These are phyloP conservation scores for Autographa gamma DNA, from an alignment of 2,888 invertebrate genomes.

Conservation along the genomic window DNA sequence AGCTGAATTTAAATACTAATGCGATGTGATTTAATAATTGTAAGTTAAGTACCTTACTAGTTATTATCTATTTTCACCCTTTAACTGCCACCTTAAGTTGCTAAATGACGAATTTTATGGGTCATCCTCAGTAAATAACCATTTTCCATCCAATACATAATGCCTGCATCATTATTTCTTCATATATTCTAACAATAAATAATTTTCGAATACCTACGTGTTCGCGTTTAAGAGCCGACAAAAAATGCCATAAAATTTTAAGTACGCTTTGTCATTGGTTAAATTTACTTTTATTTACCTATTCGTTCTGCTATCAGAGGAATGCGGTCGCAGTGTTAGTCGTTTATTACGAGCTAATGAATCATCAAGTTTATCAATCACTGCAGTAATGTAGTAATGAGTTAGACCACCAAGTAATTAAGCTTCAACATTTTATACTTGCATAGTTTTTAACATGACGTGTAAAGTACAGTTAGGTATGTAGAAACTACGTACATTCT, in stretches of 20 bases:
- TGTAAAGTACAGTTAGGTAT: background rate
- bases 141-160: background rate
- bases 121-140: background rate
- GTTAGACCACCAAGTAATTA: constrained; percentile 37
- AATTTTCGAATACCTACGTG: constrained; percentile 9
- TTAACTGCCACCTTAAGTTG: background rate
- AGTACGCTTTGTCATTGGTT: constrained; percentile 55
- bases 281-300: constrained; percentile 69
- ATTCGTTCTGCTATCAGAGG: constrained; percentile 78
- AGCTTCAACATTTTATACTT: constrained; percentile 12
- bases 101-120: background rate
- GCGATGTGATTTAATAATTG: background rate
- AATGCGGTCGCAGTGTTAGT: constrained; percentile 81
- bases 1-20: no score
- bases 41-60: background rate
- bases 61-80: background rate
- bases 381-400: constrained; percentile 58
- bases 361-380: constrained; percentile 83
- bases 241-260: constrained; percentile 42
- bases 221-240: constrained; percentile 24
- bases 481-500: background rate
- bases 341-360: constrained; percentile 79
- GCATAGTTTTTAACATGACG: background rate
- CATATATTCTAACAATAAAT: background rate
- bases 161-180: background rate